phyloP scores from a whole-genome alignment of 2,888 invertebrate species.

The Mimachlamys varia region DNA sequence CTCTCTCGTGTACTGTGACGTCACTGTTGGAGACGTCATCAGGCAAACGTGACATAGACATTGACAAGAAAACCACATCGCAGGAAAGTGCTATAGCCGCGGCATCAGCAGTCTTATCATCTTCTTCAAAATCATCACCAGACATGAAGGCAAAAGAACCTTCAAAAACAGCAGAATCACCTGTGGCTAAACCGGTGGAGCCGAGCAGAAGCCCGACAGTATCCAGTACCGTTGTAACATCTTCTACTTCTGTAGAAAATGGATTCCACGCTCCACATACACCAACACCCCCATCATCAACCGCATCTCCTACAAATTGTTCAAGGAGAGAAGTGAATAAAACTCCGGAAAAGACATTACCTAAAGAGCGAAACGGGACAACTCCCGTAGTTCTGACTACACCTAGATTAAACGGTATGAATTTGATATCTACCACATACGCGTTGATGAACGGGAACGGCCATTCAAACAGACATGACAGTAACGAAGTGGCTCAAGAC shows the following conservation, averaged over 20 bases:
- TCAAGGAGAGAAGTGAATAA: background rate
- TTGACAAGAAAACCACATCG: conserved; percentile 31
- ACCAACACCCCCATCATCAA: conserved; percentile 16
- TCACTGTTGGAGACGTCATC: background rate
- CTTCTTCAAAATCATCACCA: background rate
- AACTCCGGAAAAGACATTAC: conserved; percentile 4
- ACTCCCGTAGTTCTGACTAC: background rate
- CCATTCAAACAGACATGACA: background rate
- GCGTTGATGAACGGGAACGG: background rate
- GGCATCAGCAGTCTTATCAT: background rate
- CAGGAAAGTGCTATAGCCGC: conserved; percentile 9
- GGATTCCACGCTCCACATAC: background rate
- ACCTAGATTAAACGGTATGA: background rate
- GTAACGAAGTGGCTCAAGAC: conserved; percentile 50
- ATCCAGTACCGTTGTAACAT: background rate
- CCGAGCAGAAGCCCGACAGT: background rate
- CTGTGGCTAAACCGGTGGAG: background rate
- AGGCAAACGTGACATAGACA: background rate
- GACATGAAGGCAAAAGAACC: background rate
- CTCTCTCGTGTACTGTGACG: conserved; percentile 42
- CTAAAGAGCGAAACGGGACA: conserved; percentile 13
- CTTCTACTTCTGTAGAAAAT: background rate
- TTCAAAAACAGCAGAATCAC: background rate
- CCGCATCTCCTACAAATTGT: background rate
- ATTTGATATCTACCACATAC: background rate